Evolutionary conservation across 2,113 vertebrate species (phyloP).

Genomic region (Chinchilla lanigera): DNA sequence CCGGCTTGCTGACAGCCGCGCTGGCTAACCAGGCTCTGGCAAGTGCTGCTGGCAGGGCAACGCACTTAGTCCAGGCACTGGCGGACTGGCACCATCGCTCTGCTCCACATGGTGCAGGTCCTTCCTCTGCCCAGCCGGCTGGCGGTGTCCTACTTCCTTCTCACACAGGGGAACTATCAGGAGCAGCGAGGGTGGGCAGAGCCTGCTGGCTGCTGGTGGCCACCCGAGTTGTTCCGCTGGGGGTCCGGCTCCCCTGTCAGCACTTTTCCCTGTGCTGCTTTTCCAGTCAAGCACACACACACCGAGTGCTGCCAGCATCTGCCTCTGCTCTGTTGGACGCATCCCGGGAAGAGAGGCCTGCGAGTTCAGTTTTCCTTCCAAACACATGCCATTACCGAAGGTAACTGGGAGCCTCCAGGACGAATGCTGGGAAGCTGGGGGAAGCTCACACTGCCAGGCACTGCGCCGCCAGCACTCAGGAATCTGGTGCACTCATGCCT

Average conservation of each 20-base stretch:
- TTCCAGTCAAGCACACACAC: neutral
- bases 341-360: neutral
- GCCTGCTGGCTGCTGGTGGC: neutral
- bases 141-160: neutral
- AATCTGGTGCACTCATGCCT: neutral
- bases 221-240: neutral
- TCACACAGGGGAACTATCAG: neutral
- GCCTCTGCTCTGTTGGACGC: neutral
- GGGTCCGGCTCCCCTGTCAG: neutral
- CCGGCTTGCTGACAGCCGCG: slow-evolving; percentile 6
- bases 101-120: neutral
- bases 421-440: neutral
- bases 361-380: neutral
- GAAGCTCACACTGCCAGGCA: neutral
- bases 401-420: neutral
- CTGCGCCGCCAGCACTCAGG: neutral
- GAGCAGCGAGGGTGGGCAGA: neutral
- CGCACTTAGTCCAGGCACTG: neutral
- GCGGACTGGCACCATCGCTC: neutral
- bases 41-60: neutral
- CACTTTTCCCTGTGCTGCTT: neutral
- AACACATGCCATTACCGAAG: neutral
- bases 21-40: neutral
- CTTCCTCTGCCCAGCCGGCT: neutral
- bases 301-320: neutral